These are phyloP conservation scores for Corythoichthys intestinalis DNA, from an alignment of 2,113 vertebrate species.

Conservation along the genomic window DNA sequence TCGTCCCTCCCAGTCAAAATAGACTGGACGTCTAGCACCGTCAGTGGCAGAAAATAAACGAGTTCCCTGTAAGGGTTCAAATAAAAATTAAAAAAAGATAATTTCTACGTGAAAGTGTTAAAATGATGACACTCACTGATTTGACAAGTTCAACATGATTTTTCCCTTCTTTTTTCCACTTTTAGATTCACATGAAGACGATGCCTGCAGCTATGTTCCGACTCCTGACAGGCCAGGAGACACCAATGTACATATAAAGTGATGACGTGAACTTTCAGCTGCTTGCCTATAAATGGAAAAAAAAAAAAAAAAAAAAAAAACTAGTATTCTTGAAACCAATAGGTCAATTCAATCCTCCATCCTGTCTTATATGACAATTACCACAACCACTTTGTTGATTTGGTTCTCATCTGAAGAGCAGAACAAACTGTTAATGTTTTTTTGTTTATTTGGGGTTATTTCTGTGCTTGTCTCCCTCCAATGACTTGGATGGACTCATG, in stretches of 20 bases:
- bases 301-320: background rate
- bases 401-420: conserved; percentile 44
- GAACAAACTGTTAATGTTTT: conserved; percentile 27
- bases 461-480: conserved; percentile 53
- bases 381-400: conserved; percentile 29
- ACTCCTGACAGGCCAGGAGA: conserved; percentile 98
- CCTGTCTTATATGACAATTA: conserved; percentile 47
- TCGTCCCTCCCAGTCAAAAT: too few species aligned
- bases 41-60: too few species aligned
- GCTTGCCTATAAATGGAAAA: background rate
- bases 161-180: background rate
- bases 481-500: conserved; percentile 22
- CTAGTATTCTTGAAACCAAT: background rate
- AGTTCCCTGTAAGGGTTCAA: too few species aligned
- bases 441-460: conserved; percentile 58
- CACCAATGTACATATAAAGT: conserved; percentile 91
- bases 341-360: conserved; percentile 7
- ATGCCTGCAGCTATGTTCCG: conserved; percentile 99
- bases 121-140: background rate
- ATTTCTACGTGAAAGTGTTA: background rate
- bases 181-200: conserved; percentile 98
- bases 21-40: too few species aligned
- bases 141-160: background rate
- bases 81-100: too few species aligned
- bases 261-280: background rate